Base-by-base conservation (phyloP, 2,113 vertebrate species). In the Acanthochromis polyacanthus region DNA sequence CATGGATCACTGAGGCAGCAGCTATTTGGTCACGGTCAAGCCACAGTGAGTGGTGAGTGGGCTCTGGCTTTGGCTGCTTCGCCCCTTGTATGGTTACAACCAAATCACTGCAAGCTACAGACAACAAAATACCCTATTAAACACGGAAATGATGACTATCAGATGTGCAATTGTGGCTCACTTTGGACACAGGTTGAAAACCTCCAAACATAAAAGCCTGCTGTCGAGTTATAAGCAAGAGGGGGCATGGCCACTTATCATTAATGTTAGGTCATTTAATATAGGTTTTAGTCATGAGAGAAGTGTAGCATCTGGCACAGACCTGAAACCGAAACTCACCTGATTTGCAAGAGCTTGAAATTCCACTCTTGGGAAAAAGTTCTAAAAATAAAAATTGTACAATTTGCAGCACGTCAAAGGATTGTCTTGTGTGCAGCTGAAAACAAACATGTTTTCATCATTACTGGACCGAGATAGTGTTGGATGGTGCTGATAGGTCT, bases 101-200 rank as follows among this genome's bases (percentile, higher is more conserved):
- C 60, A 67, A 89, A 86, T 87, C 50, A 25, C 80, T 56, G 65
- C 10, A 2, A 71, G 84, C 76, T 38, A 50, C 71, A 79, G 75
- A 83, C 3, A 63, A 67, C 83, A 81, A 86, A 88, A 88, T 64
- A 71, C 63, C 48, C 66, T 70, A 70, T 85, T 78, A 80, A 83
- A 89, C 16, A 62, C 74, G 82, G 52, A 87, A 83, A 81, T 78
- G 80, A 90, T 86, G 78, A 85, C 77, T 75, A 84, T 90, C 87
- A 91, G 86, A 93, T 89, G 88, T 88, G 76, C 62, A 83, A 72
- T 84, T 87, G 86, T 43, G 84, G 87, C 61, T 77, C 15, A 10
- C 43, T 46, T 88, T 90, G 87, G 80, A 92, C 72, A 61, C 77
- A 82, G 80, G 88, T 85, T 84, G 80, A 59, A 91, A 91, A 81